Conservation (phyloP, 2,113 vertebrate genomes). For the Hippopotamus amphibius region DNA sequence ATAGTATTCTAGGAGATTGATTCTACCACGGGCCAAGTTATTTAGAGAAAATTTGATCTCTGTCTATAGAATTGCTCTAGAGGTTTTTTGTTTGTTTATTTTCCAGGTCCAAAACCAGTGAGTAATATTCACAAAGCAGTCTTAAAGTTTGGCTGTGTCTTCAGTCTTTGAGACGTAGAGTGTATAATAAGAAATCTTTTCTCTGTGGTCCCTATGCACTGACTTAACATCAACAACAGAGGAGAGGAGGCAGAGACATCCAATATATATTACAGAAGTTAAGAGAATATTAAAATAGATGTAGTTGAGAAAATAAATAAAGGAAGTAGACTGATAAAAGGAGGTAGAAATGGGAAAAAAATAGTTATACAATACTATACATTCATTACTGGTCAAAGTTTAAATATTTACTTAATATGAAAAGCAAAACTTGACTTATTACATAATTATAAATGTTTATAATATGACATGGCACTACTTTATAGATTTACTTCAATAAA, state of each 20-base stretch:
- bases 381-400: neutral
- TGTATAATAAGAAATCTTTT: neutral
- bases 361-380: no score
- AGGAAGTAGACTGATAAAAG: neutral
- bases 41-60: neutral
- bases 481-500: neutral
- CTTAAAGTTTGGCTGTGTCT: neutral
- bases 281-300: neutral
- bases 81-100: neutral
- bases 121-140: neutral
- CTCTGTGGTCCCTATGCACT: neutral
- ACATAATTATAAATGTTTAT: neutral
- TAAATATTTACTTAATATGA: neutral
- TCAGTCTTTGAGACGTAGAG: neutral
- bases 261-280: neutral
- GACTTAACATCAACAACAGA: neutral
- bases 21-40: neutral
- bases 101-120: neutral
- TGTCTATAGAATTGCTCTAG: neutral
- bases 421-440: neutral
- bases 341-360: neutral
- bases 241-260: neutral
- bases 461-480: neutral
- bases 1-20: neutral
- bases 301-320: neutral